phyloP scores from a whole-genome alignment of 2,797 vertebrate genomes.

The Syndactyla subalaris region DNA sequence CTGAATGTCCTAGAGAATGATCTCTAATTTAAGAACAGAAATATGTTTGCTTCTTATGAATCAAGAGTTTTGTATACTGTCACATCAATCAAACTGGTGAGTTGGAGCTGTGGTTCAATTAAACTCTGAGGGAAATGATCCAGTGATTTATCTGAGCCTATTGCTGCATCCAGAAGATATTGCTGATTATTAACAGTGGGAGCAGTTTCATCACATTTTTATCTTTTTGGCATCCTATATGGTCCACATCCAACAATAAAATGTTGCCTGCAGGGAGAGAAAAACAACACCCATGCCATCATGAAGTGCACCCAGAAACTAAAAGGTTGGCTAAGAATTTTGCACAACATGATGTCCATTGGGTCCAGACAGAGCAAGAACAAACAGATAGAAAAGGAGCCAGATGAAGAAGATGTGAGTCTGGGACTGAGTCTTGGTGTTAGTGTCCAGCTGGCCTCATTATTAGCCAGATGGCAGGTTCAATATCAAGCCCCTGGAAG shows the following conservation, averaged over 20 bases:
- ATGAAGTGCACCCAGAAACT: not conserved
- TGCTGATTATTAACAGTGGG: not conserved
- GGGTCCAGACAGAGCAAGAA: not conserved
- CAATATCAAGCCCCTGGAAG: constrained; percentile 43
- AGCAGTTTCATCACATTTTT: not conserved
- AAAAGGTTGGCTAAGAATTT: not conserved
- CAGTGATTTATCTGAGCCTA: constrained; percentile 13
- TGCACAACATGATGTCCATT: not conserved
- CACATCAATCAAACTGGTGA: constrained; percentile 15
- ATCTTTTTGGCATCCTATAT: not conserved
- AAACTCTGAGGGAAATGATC: not conserved
- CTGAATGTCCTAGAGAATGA: not conserved
- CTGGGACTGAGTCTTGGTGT: constrained; percentile 35
- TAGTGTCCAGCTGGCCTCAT: constrained; percentile 50
- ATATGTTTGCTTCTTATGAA: not conserved
- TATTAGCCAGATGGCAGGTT: constrained; percentile 61
- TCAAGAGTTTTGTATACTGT: not conserved
- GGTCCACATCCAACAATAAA: not conserved
- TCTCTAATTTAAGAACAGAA: not conserved
- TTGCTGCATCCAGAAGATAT: not conserved
- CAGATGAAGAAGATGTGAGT: constrained; percentile 44
- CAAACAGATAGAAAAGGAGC: constrained; percentile 9
- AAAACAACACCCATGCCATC: not conserved
- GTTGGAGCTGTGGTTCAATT: not conserved
- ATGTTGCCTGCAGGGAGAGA: not conserved